Base-by-base conservation (phyloP, 2,888 invertebrate species). In the Candidula unifasciata region DNA sequence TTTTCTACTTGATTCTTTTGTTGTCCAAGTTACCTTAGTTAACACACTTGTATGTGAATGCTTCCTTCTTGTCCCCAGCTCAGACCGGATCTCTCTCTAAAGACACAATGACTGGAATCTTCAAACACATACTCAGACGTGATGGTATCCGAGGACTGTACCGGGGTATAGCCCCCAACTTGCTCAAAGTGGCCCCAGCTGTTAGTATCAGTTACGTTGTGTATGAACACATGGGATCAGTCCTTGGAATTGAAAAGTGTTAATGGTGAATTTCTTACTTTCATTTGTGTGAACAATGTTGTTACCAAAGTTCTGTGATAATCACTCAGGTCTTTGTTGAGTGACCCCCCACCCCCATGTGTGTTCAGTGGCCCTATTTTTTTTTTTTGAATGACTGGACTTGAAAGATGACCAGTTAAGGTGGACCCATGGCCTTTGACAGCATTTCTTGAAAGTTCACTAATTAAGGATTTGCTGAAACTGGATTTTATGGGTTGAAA, bases 141-240 rank as follows among this genome's bases (percentile, higher is more conserved):
- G 99, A 99, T 94, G 99, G 99, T 18, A 89, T 97, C 37, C 94
- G 95, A 13, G 99, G 99, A 1, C 95, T 99, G 83, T 99, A 99
- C 94, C 96, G 99, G 82, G 99, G 99, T 87, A 97, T 99, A 89
- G 97, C 98, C 54, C 99, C 99, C 54, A 99, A 99, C 95, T 99
- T 99, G 95, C 96, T 99, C 94, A 99, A 99, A 95, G 99, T 94
- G 69, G 95, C 98, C 89, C 99, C 99, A 24, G 99, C 99, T 79
- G 99, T 99, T 87, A 97, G 98, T 93, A 99, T 99, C 92, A 98
- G 98, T 92, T 99, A 99, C 94, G 97, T 99, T 74, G 98, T 99
- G 80, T 99, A 99, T 94, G 99, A 99, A 88, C 89, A 91, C 37
- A 88, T 90, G 5, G 87, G 93, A 54, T 90, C 90, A 83, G 83